phyloP scores from a whole-genome alignment of 2,888 invertebrate genomes.

The Hydrotaea diabolus region DNA sequence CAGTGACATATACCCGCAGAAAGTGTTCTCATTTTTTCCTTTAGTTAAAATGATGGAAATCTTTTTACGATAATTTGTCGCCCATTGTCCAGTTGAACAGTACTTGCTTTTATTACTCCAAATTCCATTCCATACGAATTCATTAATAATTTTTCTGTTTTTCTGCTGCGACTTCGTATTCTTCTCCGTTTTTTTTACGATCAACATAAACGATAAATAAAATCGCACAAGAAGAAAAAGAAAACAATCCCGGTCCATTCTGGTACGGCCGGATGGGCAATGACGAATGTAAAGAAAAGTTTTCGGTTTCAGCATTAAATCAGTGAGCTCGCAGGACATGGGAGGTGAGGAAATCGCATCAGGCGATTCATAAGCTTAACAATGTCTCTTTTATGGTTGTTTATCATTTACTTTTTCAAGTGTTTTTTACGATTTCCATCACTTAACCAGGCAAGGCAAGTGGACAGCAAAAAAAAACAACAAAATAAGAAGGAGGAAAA shows the following conservation, averaged over 20 bases:
- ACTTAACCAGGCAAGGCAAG: neutral
- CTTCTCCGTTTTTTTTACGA: slow-evolving; percentile 11
- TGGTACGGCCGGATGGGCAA: too few species aligned
- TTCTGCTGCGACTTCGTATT: neutral
- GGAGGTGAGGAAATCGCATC: neutral
- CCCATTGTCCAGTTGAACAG: slow-evolving; percentile 6
- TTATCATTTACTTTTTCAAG: slow-evolving; percentile 27
- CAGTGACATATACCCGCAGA: neutral
- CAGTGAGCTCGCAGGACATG: neutral
- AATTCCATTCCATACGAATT: neutral
- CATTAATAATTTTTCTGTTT: slow-evolving; percentile 18
- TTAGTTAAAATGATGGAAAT: slow-evolving; percentile 18
- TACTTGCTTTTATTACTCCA: slow-evolving; percentile 13
- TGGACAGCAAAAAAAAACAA: neutral
- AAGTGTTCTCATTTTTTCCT: neutral
- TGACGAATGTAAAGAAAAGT: neutral
- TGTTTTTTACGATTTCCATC: slow-evolving; percentile 21
- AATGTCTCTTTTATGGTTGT: slow-evolving; percentile 30
- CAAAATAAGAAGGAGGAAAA: too few species aligned
- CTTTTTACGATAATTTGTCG: slow-evolving; percentile 34
- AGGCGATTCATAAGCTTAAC: slow-evolving; percentile 26
- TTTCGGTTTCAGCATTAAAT: neutral
- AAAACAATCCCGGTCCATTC: neutral
- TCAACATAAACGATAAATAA: slow-evolving; percentile 20
- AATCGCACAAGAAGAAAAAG: neutral